Percentiles rank a stretch among this genome's conserved stretches.
Conservation (phyloP, 2,888 invertebrate species). For the Spodoptera picta region DNA sequence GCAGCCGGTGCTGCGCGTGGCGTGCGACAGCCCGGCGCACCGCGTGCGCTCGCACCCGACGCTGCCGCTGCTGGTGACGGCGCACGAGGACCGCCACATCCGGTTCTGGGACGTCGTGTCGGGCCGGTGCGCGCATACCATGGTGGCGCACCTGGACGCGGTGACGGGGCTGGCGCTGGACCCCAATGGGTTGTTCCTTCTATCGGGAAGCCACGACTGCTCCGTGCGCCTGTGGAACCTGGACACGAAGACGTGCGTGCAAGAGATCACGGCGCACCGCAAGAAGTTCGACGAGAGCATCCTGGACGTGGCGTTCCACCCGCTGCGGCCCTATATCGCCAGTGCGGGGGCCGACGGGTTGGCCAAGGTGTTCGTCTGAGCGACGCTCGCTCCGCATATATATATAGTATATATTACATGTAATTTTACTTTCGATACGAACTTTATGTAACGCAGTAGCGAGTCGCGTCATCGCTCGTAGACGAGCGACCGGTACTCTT, state of each 20-base stretch:
- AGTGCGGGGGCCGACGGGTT: slow-evolving; percentile 99
- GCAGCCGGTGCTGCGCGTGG: slow-evolving; percentile 89
- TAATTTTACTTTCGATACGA: slow-evolving; percentile 74
- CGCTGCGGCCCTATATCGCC: slow-evolving; percentile 99
- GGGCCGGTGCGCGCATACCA: slow-evolving; percentile 98
- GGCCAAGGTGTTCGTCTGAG: slow-evolving; percentile 98
- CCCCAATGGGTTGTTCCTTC: slow-evolving; percentile 98
- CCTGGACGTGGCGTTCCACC: slow-evolving; percentile 99
- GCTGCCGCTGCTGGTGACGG: slow-evolving; percentile 97
- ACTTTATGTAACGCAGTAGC: slow-evolving; percentile 68
- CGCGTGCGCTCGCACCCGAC: slow-evolving; percentile 98
- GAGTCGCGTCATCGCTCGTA: slow-evolving; percentile 61
- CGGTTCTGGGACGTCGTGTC: slow-evolving; percentile 99
- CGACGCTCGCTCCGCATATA: slow-evolving; percentile 41
- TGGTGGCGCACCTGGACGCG: slow-evolving; percentile 99
- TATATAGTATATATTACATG: slow-evolving; percentile 65
- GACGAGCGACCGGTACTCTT: slow-evolving; percentile 60
- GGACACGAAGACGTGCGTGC: slow-evolving; percentile 99
- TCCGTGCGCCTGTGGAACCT: slow-evolving; percentile 99
- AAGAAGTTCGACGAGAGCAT: slow-evolving; percentile 99
- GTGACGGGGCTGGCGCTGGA: slow-evolving; percentile 99
- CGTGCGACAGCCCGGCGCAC: slow-evolving; percentile 91
- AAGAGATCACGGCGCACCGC: slow-evolving; percentile 99
- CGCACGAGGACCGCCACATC: slow-evolving; percentile 99
- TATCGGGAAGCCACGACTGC: slow-evolving; percentile 99